These are phyloP conservation scores for Lagria hirta DNA, from an alignment of 2,888 invertebrate species.

Conservation along the genomic window DNA sequence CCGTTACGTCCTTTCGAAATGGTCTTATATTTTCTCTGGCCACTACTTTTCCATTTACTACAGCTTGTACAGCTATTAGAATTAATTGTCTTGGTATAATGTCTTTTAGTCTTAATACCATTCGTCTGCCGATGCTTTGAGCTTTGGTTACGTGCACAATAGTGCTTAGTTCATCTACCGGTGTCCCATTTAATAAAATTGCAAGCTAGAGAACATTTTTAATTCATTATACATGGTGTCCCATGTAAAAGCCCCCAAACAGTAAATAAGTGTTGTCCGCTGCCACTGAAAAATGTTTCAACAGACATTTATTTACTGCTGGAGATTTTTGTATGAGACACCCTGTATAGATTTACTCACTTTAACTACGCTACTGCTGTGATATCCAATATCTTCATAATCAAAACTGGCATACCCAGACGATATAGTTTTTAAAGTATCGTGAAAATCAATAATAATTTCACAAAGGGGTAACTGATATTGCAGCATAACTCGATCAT, in stretches of 20 bases:
- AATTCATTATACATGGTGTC: too few relatives aligned
- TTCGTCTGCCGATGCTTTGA: conserved; percentile 63
- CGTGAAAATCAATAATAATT: conserved; percentile 94
- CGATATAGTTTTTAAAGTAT: conserved; percentile 81
- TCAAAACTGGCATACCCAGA: conserved; percentile 97
- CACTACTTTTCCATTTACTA: conserved; percentile 73
- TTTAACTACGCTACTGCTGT: conserved; percentile 74
- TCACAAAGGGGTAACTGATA: conserved; percentile 88
- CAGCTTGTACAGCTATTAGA: conserved; percentile 85
- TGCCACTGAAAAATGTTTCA: too few relatives aligned
- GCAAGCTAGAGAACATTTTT: conserved; percentile 70
- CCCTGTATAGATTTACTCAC: conserved; percentile 56
- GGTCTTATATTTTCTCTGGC: conserved; percentile 86
- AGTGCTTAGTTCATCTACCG: conserved; percentile 81
- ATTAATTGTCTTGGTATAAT: conserved; percentile 88
- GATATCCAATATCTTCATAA: conserved; percentile 86
- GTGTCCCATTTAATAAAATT: conserved; percentile 75
- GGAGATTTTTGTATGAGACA: too few relatives aligned
- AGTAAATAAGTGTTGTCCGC: too few relatives aligned
- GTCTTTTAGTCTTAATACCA: conserved; percentile 76
- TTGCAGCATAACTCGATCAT: conserved; percentile 77
- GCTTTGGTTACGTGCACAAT: conserved; percentile 77
- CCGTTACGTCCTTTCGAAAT: conserved; percentile 88
- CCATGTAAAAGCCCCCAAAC: too few relatives aligned
- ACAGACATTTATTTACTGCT: too few relatives aligned